Evolutionary conservation across 2,888 invertebrate species (phyloP), one percentile per base, ranked within the genome.

Genomic region (Ormyrus rosae): DNA sequence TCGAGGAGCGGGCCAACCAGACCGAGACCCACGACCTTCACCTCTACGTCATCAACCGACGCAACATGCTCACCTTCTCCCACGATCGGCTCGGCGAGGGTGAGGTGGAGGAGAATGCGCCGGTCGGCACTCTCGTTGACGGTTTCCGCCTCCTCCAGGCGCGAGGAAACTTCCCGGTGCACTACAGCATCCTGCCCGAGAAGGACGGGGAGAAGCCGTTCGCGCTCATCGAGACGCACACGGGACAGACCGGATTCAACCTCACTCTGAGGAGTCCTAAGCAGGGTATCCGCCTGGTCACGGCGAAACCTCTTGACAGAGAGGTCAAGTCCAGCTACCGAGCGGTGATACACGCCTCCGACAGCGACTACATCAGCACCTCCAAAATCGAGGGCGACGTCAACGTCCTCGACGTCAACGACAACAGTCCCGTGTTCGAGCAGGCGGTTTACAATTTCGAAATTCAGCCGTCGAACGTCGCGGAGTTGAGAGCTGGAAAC

Each of bases 401-500:
- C 58, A 93, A 93, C 34, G 93, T 99, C 48, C 92, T 94, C 46
- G 97, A 98, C 89, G 96, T 96, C 89, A 98, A 98, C 90, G 98
- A 98, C 91, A 98, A 98, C 90, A 94, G 95, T 82, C 98, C 98
- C 0, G 92, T 95, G 56, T 98, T 98, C 90, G 94, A 94, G 58
- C 94, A 95, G 84, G 93, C 93, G 80, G 92, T 95, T 68, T 97
- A 97, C 89, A 94, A 94, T 85, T 97, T 97, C 88, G 92, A 95
- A 85, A 92, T 96, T 45, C 86, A 87, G 69, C 89, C 91, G 87
- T 80, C 82, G 11, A 87, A 86, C 56, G 1, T 87, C 5, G 86
- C 86, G 0, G 82, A 71, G 0, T 70, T 84, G 70, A 73, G 53
- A 68, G 76, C 5, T 19, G 71, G 13, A 9, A 64, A 7, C 50